Evolutionary conservation across 2,113 vertebrate species (phyloP), one percentile per base, ranked within the genome.

Genomic region (Accipiter virgatus): DNA sequence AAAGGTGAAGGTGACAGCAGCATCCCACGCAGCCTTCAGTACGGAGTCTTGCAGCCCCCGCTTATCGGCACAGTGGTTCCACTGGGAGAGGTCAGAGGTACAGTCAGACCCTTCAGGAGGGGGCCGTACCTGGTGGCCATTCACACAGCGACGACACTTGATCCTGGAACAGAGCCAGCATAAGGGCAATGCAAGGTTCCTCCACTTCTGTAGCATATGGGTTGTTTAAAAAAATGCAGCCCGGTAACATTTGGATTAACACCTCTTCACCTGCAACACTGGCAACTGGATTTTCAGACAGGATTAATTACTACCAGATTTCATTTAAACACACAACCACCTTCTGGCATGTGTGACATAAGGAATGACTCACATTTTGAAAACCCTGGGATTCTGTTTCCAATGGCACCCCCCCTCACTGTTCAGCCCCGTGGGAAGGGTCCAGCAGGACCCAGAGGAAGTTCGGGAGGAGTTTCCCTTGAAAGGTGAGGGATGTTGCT

Each of bases 51-150:
- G 98, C 87, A 99, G 98, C 4, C 99, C 98, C 59, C 98, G 98
- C 95, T 99, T 99, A 67, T 99, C 98, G 0, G 98, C 98, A 66
- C 98, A 99, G 90, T 99, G 99, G 67, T 99, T 98, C 99, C 99
- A 99, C 96, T 99, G 99, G 32, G 99, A 99, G 29, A 99, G 97
- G 95, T 99, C 98, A 17, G 99, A 98, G 72, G 99, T 99, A 38
- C 99, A 99, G 97, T 99, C 99, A 0, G 98, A 97, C 13, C 98
- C 98, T 1, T 98, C 98, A 0, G 98, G 97, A 48, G 99, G 99
- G 3, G 98, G 98, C 32, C 98, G 95, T 3, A 99, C 98, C 98
- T 99, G 99, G 58, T 95, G 98, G 47, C 98, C 97, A 0, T 99
- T 99, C 78, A 99, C 99, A 81, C 99, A 99, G 88, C 99, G 99